phyloP scores from a whole-genome alignment of 30 jellyfish, hydroid and myxozoan species.

The Nemopilema nomurai region DNA sequence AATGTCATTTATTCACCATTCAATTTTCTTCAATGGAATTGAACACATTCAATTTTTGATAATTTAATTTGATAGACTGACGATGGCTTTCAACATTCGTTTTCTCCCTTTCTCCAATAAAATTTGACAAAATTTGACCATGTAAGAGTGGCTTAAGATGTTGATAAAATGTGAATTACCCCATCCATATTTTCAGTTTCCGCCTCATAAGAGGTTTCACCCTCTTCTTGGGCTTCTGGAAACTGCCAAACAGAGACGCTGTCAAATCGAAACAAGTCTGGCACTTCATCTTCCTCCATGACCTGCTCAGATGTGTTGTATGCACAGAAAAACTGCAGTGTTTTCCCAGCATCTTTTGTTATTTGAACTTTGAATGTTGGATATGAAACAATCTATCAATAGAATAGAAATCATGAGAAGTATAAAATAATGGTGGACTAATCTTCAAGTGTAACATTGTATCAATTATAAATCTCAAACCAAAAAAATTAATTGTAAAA shows the following conservation, averaged over 20 bases:
- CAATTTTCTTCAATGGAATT: too few species aligned
- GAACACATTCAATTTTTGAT: too few species aligned
- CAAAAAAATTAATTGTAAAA: too few species aligned
- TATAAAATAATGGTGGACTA: neutral
- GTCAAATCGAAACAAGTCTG: constrained; percentile 78
- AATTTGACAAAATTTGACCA: neutral
- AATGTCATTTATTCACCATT: too few species aligned
- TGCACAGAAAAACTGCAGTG: constrained; percentile 70
- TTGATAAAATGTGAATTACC: constrained; percentile 28
- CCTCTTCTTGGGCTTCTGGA: constrained; percentile 65
- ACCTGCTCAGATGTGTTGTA: constrained; percentile 65
- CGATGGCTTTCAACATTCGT: too few species aligned
- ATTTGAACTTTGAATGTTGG: constrained; percentile 84
- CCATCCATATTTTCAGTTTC: constrained; percentile 96
- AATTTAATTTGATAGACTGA: too few species aligned
- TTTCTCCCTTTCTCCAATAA: too few species aligned
- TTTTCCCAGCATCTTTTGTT: constrained; percentile 79
- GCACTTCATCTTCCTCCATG: constrained; percentile 58
- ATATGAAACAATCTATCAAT: constrained; percentile 78
- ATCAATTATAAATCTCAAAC: too few species aligned
- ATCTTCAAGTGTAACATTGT: too few species aligned
- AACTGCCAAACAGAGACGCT: constrained; percentile 65
- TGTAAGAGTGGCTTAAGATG: neutral
- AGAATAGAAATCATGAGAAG: neutral
- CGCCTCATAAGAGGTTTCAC: constrained; percentile 73